These are phyloP conservation scores for Platysteira castanea DNA, from an alignment of 2,113 vertebrate species.

Conservation along the genomic window DNA sequence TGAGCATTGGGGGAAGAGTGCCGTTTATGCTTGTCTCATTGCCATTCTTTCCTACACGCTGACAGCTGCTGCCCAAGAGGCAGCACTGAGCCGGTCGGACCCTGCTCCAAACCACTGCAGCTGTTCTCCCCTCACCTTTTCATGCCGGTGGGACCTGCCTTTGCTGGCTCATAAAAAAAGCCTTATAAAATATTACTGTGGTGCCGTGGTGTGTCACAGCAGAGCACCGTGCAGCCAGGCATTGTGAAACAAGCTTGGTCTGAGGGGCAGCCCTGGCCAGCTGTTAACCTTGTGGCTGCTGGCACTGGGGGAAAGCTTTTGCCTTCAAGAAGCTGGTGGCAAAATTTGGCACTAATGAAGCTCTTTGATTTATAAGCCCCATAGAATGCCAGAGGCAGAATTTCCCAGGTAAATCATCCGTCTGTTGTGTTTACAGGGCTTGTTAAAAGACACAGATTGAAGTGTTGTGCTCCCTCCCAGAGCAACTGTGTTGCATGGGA, in stretches of 20 bases:
- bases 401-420: not conserved
- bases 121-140: not conserved
- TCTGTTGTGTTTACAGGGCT: not conserved
- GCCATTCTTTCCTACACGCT: not conserved
- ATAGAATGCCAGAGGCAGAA: not conserved
- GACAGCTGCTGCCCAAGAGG: not conserved
- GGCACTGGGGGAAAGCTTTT: not conserved
- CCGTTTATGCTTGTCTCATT: not conserved
- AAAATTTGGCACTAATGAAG: not conserved
- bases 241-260: not conserved
- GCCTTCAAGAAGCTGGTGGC: not conserved
- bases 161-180: not conserved
- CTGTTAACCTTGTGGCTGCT: not conserved
- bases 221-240: not conserved
- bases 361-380: not conserved
- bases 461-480: not conserved
- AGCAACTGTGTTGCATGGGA: not conserved
- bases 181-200: conserved; percentile 8
- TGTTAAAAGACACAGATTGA: not conserved
- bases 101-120: not conserved
- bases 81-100: not conserved
- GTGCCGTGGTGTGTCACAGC: not conserved
- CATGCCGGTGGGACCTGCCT: not conserved
- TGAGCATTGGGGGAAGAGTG: not conserved
- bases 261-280: not conserved